A percentile compares a stretch with the other conserved stretches of the same genome.
phyloP scores from a whole-genome alignment of 2,888 invertebrate genomes.

The Andrena minutula region DNA sequence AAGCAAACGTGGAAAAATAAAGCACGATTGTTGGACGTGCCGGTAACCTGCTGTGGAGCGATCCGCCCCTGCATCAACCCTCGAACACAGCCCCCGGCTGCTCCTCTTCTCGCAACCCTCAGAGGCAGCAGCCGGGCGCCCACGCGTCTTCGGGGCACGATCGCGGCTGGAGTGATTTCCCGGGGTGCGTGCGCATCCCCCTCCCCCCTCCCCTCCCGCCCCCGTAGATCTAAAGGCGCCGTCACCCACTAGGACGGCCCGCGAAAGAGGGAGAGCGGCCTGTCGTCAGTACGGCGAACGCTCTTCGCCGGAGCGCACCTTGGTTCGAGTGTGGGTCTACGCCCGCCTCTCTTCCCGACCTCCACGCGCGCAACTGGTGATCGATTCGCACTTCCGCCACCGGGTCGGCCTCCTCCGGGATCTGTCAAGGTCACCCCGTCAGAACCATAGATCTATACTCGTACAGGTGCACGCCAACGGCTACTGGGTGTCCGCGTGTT shows the following conservation, averaged over 20 bases:
- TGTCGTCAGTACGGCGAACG: conserved; percentile 75
- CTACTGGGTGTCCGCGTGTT: conserved; percentile 51
- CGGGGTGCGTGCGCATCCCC: conserved; percentile 48
- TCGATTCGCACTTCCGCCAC: conserved; percentile 72
- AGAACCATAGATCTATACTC: conserved; percentile 28
- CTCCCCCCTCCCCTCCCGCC: conserved; percentile 39
- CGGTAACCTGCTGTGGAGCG: conserved; percentile 28
- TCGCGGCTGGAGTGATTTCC: conserved; percentile 49
- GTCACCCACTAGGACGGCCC: conserved; percentile 41
- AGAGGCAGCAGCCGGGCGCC: conserved; percentile 56
- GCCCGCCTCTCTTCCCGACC: conserved; percentile 13
- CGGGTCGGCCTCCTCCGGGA: conserved; percentile 63
- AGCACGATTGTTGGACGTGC: neutral
- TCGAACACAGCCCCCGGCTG: conserved; percentile 31
- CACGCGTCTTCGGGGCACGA: conserved; percentile 69
- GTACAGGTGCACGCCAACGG: conserved; percentile 46
- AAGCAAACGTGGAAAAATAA: neutral
- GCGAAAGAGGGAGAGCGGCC: conserved; percentile 50
- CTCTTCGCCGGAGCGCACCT: conserved; percentile 75
- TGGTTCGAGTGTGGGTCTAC: conserved; percentile 26
- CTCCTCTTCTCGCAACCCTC: conserved; percentile 48
- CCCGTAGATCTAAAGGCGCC: conserved; percentile 40
- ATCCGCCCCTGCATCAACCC: conserved; percentile 63
- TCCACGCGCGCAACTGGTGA: conserved; percentile 77
- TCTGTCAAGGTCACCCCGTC: conserved; percentile 68